These are phyloP conservation scores for Xylocopa sonorina DNA, from an alignment of 1,140 invertebrate genomes.

Conservation along the genomic window DNA sequence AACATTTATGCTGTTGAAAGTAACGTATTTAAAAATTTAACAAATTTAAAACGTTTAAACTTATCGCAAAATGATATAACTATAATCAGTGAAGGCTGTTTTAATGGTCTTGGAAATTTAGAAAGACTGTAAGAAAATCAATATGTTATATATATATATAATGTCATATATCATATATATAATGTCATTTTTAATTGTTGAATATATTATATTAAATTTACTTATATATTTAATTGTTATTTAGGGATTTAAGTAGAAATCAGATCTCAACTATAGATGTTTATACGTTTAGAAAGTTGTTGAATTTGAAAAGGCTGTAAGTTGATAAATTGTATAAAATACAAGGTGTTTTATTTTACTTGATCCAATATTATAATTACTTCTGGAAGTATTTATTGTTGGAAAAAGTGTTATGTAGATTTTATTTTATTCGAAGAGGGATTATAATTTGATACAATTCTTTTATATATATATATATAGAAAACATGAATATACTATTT, in stretches of 20 bases:
- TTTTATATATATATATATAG: too few relatives aligned
- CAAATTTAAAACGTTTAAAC: slow-evolving; percentile 86
- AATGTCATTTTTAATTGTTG: slow-evolving; percentile 47
- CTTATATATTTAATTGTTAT: slow-evolving; percentile 55
- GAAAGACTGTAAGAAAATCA: slow-evolving; percentile 84
- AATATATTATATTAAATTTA: slow-evolving; percentile 35
- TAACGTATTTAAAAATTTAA: slow-evolving; percentile 88
- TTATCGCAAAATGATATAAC: slow-evolving; percentile 86
- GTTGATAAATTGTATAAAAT: slow-evolving; percentile 59
- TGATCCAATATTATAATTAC: too few relatives aligned
- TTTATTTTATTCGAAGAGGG: too few relatives aligned
- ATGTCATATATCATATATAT: too few relatives aligned
- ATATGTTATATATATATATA: slow-evolving; percentile 31
- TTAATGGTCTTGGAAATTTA: slow-evolving; percentile 84
- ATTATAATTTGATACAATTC: too few relatives aligned
- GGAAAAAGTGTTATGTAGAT: too few relatives aligned
- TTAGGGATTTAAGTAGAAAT: slow-evolving; percentile 90
- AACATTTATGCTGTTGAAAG: slow-evolving; percentile 88
- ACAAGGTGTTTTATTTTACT: too few relatives aligned
- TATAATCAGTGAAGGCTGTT: slow-evolving; percentile 85
- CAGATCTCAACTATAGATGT: slow-evolving; percentile 87
- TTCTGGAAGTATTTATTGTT: too few relatives aligned
- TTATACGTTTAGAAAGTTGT: slow-evolving; percentile 88
- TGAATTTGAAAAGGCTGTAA: slow-evolving; percentile 85
- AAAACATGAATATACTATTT: too few relatives aligned